Evolutionary conservation across 1,140 invertebrate species (phyloP).

Genomic region (Neotoxoptera formosana): DNA sequence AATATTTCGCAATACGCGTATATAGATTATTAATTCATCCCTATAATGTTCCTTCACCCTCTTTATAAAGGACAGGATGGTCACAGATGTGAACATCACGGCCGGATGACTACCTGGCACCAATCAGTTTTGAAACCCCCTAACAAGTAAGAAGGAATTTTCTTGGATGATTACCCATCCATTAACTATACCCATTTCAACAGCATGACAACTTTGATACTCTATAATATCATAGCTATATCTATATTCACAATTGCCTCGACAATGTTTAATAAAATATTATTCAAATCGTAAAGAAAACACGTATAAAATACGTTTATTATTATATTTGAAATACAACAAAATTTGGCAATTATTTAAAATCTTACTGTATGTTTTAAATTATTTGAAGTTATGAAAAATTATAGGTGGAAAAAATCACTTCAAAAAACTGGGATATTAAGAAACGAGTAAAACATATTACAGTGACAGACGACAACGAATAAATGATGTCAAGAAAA

Average conservation of each 20-base stretch:
- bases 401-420: background rate
- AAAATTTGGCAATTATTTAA: background rate
- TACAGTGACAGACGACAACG: constrained; percentile 20
- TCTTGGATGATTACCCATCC: constrained; percentile 40
- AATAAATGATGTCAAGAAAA: constrained; percentile 14
- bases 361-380: background rate
- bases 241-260: background rate
- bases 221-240: background rate
- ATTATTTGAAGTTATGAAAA: background rate
- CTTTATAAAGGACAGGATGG: constrained; percentile 23
- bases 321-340: background rate
- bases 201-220: constrained; percentile 36
- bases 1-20: background rate
- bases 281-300: background rate
- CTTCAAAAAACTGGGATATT: background rate
- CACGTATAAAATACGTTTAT: background rate
- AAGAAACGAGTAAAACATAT: background rate
- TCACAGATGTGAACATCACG: constrained; percentile 41
- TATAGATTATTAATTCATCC: constrained; percentile 21
- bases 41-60: background rate
- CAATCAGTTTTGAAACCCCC: background rate
- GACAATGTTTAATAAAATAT: background rate
- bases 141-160: constrained; percentile 39
- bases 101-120: constrained; percentile 36
- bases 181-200: constrained; percentile 37